Evolutionary conservation across 2,113 vertebrate species (phyloP).

Genomic region (Natator depressus): DNA sequence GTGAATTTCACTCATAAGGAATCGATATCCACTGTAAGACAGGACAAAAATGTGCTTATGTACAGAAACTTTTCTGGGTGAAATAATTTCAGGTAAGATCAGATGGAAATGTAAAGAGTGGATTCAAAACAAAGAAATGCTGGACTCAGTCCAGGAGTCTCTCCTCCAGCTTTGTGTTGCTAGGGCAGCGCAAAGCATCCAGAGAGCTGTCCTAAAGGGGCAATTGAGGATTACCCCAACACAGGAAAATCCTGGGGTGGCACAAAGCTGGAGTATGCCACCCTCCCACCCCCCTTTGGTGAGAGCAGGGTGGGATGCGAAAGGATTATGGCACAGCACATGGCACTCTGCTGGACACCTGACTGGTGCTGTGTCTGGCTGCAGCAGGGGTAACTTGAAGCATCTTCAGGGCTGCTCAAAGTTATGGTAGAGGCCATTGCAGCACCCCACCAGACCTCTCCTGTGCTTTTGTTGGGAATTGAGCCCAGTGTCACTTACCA

Average conservation of each 20-base stretch:
- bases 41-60: not conserved
- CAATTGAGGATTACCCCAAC: not conserved
- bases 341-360: not conserved
- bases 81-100: not conserved
- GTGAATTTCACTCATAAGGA: not conserved
- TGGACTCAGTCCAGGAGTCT: not conserved
- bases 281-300: no score
- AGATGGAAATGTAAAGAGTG: not conserved
- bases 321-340: not conserved
- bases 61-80: not conserved
- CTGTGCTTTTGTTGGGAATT: not conserved
- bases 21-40: not conserved
- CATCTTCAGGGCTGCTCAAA: not conserved
- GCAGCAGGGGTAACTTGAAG: not conserved
- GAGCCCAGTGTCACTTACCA: not conserved
- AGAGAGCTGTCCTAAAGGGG: not conserved
- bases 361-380: not conserved
- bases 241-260: not conserved
- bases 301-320: not conserved
- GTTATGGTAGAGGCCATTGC: not conserved
- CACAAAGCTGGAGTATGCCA: not conserved
- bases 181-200: not conserved
- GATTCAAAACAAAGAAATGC: not conserved
- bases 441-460: not conserved
- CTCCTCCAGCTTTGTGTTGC: not conserved